Evolutionary conservation across 2,797 vertebrate species (phyloP).

Genomic region (Hyperoplus lanceolatus): DNA sequence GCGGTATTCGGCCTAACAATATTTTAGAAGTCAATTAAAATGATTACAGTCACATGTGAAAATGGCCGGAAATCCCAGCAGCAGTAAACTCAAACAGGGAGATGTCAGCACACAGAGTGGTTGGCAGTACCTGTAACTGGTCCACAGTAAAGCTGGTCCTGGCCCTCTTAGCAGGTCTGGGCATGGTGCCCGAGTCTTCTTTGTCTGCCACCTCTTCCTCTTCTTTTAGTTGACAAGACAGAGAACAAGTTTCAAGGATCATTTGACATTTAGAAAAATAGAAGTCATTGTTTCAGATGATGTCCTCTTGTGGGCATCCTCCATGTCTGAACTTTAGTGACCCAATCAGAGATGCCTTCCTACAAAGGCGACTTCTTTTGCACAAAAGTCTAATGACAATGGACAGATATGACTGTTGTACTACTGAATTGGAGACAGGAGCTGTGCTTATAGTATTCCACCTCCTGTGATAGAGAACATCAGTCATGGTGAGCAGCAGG

Average conservation of each 20-base stretch:
- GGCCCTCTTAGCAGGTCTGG: conserved; percentile 95
- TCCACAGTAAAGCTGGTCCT: conserved; percentile 98
- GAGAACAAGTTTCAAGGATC: neutral
- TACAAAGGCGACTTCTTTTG: neutral
- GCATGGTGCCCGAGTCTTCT: conserved; percentile 84
- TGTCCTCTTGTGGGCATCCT: neutral
- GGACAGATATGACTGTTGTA: neutral
- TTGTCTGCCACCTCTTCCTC: conserved; percentile 90
- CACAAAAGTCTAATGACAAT: neutral
- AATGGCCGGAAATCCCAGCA: neutral
- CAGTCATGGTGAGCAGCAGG: neutral
- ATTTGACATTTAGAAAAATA: neutral
- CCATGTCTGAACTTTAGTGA: neutral
- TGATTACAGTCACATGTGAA: neutral
- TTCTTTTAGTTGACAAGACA: conserved; percentile 79
- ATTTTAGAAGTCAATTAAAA: neutral
- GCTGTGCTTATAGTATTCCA: neutral
- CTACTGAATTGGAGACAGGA: neutral
- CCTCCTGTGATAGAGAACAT: too few relatives aligned
- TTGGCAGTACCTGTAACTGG: conserved; percentile 91
- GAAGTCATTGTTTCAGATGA: neutral
- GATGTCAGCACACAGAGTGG: neutral
- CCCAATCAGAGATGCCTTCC: neutral
- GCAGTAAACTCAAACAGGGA: neutral
- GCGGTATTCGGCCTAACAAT: neutral